Base-by-base conservation (phyloP, 35 echinoderm and acorn worm species). In the Strongylocentrotus purpuratus region DNA sequence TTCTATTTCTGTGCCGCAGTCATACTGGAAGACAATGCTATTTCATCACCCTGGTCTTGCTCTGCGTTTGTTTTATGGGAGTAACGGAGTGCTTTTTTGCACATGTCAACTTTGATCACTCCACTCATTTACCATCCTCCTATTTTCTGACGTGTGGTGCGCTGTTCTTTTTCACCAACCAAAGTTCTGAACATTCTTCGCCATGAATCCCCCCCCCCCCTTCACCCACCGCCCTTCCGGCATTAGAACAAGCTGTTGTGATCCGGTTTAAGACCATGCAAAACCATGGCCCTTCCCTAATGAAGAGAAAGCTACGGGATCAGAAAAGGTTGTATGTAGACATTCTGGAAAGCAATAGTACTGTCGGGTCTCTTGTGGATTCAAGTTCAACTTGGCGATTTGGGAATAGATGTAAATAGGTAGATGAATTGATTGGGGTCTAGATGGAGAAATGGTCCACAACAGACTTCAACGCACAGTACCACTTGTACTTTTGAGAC, bases 51-150 rank as follows among this genome's bases (percentile, higher is more conserved):
- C 87, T 46, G 8, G 0, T 92, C 91, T 92, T 2, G 91, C 91
- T 31, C 46, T 92, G 47, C 48, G 91, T 46, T 48, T 92, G 91
- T 92, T 92, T 92, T 92, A 48, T 46, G 41, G 45, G 91, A 33
- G 41, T 92, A 92, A 92, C 46, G 50, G 91, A 92, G 45, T 92
- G 91, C 48, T 92, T 55, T 31, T 92, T 92, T 92, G 41, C 91
- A 92, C 47, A 48, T 92, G 91, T 92, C 91, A 92, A 92, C 28
- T 92, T 92, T 31, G 48, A 92, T 92, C 32, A 55, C 91, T 55
- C 41, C 10, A 18, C 41, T 92, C 91, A 92, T 88, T 88, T 88
- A 35, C 87, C 33, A 88, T 22, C 87, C 87, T 88, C 87, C 32
- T 88, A 88, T 88, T 88, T 88, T 31, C 31, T 88, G 87, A 88